Base-by-base conservation (phyloP, 2,888 invertebrate genomes). In the Capitulum mitella region DNA sequence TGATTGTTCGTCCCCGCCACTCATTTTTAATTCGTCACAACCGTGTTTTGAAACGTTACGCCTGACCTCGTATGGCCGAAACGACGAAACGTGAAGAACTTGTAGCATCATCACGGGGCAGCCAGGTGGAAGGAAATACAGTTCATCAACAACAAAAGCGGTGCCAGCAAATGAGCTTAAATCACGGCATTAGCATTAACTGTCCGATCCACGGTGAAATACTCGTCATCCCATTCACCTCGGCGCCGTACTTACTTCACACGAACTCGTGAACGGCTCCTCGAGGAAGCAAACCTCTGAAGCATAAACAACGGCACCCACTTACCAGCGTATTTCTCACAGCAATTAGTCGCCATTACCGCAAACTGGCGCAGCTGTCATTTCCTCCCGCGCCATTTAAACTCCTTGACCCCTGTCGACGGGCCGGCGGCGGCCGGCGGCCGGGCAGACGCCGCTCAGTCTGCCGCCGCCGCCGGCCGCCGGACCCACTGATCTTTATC, bases 301-400 rank as follows among this genome's bases (percentile, higher is more conserved):
- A 26, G 26, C 40, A 70, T 22, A 40, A 70, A 70, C 70, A 70
- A 70, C 70, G 12, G 37, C 64, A 37, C 40, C 70, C 70, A 70
- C 70, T 70, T 70, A 40, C 1, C 40, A 26, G 22, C 70, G 70
- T 19, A 26, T 70, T 70, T 64, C 70, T 26, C 70, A 70, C 70
- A 70, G 70, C 70, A 70, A 70, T 70, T 70, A 70, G 70, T 40
- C 40, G 37, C 29, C 70, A 37, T 70, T 70, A 40, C 40, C 40
- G 37, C 37, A 1, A 12, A 26, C 26, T 8, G 37, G 10, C 40
- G 26, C 70, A 70, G 70, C 70, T 70, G 70, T 6, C 26, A 6
- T 34, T 26, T 40, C 58, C 58, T 40, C 19, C 34, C 0, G 2
- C 40, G 29, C 19, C 70, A 40, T 70, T 70, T 70, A 70, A 70